Percentiles rank a stretch among this genome's conserved stretches.
phyloP scores from a whole-genome alignment of 2,797 vertebrate genomes.

The Masticophis lateralis region DNA sequence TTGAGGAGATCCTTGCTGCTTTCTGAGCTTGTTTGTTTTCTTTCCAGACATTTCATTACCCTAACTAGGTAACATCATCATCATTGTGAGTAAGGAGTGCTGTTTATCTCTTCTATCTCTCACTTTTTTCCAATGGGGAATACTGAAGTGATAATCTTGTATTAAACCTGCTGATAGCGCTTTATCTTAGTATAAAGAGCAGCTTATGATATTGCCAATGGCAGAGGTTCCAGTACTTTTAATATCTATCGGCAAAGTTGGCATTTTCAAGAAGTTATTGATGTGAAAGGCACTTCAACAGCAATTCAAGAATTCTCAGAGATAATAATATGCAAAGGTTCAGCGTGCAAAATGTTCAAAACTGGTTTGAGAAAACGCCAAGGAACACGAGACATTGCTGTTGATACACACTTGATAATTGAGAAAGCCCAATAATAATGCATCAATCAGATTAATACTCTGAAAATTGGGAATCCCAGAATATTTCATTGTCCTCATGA shows the following conservation, averaged over 20 bases:
- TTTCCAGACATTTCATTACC: too few relatives aligned
- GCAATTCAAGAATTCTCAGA: neutral
- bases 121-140: neutral
- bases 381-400: neutral
- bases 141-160: neutral
- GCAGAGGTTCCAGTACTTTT: neutral
- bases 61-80: too few relatives aligned
- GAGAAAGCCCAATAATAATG: neutral
- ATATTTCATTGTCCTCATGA: neutral
- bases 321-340: neutral
- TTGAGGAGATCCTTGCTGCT: too few relatives aligned
- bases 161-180: neutral
- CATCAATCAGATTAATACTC: neutral
- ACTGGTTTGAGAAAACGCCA: neutral
- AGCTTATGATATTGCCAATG: neutral
- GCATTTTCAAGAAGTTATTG: neutral
- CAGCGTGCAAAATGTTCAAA: neutral
- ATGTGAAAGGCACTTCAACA: neutral
- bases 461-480: neutral
- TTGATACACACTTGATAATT: neutral
- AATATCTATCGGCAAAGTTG: neutral
- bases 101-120: neutral
- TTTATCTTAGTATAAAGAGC: neutral
- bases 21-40: too few relatives aligned
- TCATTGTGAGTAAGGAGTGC: too few relatives aligned